Percentiles rank a stretch among this genome's conserved stretches.
phyloP scores from a whole-genome alignment of 2,888 invertebrate genomes.

The Tachystola acroxantha region DNA sequence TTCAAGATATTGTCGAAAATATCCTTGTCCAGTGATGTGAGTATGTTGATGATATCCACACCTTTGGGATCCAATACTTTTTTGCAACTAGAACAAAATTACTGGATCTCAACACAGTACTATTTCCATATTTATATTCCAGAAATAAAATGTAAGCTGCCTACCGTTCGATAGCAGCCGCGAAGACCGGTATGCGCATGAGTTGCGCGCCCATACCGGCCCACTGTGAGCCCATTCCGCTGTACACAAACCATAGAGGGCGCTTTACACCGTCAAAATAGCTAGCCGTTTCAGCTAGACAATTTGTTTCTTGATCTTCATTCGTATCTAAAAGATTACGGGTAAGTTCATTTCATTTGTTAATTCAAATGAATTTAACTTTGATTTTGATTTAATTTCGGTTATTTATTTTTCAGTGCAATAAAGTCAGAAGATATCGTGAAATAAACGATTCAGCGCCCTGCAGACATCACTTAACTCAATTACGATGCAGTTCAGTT shows the following conservation, averaged over 20 bases:
- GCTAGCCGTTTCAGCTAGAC: constrained; percentile 26
- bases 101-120: background rate
- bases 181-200: constrained; percentile 79
- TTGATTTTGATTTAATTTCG: no score
- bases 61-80: constrained; percentile 77
- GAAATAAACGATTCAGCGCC: no score
- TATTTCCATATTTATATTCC: no score
- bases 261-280: constrained; percentile 39
- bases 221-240: constrained; percentile 86
- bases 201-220: constrained; percentile 80
- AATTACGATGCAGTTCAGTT: no score
- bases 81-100: constrained; percentile 66
- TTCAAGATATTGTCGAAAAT: constrained; percentile 82
- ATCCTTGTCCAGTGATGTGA: constrained; percentile 79
- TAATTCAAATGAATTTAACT: no score
- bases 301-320: constrained; percentile 30
- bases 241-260: constrained; percentile 82
- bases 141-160: no score
- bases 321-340: constrained; percentile 23
- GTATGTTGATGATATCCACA: constrained; percentile 79
- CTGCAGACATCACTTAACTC: no score
- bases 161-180: constrained; percentile 63
- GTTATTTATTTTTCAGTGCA: no score
- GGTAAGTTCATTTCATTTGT: no score
- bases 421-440: no score